phyloP scores from a whole-genome alignment of 2,797 vertebrate species.

The Eremophila alpestris region DNA sequence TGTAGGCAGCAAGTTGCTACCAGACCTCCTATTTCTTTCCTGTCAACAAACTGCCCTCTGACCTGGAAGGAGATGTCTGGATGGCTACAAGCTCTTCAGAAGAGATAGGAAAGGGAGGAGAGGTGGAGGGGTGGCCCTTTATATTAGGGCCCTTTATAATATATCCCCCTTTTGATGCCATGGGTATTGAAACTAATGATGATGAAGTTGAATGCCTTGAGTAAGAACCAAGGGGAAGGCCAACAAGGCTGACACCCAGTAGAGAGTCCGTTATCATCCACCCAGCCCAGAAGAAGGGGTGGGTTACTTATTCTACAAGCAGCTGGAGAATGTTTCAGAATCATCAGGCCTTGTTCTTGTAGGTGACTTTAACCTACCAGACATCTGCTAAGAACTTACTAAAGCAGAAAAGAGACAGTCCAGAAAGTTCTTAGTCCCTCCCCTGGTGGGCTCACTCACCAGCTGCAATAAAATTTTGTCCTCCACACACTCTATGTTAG shows the following conservation, averaged over 20 bases:
- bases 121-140: neutral
- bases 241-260: neutral
- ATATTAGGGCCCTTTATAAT: no score
- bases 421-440: neutral
- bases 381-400: neutral
- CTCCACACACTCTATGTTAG: neutral
- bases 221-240: neutral
- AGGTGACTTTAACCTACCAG: neutral
- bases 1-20: neutral
- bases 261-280: neutral
- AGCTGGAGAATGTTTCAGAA: neutral
- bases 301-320: neutral
- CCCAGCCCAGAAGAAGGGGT: neutral
- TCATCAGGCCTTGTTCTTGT: neutral
- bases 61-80: neutral
- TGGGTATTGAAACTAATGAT: neutral
- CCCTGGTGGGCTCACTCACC: no score
- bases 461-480: no score
- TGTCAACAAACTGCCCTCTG: conserved; percentile 33
- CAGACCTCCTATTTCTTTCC: neutral
- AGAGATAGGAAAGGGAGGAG: neutral
- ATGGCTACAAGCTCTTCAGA: neutral
- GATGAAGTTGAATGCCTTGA: neutral
- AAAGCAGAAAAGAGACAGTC: neutral
- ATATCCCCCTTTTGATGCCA: neutral